Conservation (phyloP, 2,797 vertebrate genomes). For the Loris lydekkerianus region DNA sequence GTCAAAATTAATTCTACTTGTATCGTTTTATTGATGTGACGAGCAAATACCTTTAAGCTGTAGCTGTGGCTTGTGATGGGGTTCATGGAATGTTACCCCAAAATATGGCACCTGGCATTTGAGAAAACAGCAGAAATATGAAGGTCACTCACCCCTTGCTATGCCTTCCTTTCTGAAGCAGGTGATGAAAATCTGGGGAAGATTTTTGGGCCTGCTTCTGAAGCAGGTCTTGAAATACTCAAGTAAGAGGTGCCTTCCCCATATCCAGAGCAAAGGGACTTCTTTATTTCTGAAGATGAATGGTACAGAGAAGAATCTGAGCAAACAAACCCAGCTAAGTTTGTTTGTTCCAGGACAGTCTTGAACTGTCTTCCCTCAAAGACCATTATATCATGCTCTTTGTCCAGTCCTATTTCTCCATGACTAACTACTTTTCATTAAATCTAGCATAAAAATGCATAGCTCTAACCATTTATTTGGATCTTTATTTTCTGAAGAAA, state of each 20-base stretch:
- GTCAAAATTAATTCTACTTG: background rate
- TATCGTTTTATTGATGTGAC: slow-evolving; percentile 1
- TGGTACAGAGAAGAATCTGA: background rate
- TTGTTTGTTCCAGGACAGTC: too few species aligned
- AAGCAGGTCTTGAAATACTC: background rate
- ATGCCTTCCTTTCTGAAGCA: background rate
- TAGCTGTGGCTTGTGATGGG: background rate
- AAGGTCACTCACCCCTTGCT: background rate
- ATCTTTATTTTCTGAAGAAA: background rate
- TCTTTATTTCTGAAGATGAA: background rate
- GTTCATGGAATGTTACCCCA: background rate
- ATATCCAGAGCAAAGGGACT: background rate
- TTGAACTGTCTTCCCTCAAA: background rate
- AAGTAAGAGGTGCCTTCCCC: background rate
- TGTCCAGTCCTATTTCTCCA: background rate
- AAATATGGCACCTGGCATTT: background rate
- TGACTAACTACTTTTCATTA: background rate
- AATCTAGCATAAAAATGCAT: background rate
- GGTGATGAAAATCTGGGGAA: background rate
- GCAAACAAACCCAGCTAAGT: background rate
- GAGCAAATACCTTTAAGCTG: slow-evolving; percentile 4
- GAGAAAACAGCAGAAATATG: background rate
- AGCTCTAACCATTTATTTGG: background rate
- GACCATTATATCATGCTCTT: background rate
- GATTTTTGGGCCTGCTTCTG: background rate